phyloP scores from a whole-genome alignment of 2,113 vertebrate genomes.

The Fulica atra region DNA sequence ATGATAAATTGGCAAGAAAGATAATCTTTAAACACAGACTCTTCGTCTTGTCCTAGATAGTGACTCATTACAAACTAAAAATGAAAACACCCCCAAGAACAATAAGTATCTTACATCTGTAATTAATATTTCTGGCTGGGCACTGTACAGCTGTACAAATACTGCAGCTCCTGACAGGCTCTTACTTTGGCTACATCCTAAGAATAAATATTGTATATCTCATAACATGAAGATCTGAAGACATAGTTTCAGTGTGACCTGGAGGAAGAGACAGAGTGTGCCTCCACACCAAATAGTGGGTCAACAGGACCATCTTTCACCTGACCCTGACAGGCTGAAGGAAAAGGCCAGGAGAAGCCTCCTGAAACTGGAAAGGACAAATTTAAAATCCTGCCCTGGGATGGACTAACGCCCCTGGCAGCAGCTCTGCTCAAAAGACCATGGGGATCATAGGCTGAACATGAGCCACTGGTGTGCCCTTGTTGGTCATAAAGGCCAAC shows the following conservation, averaged over 20 bases:
- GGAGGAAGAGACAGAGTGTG: background rate
- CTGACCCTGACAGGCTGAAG: background rate
- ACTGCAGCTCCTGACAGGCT: background rate
- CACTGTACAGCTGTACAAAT: conserved; percentile 6
- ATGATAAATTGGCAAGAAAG: background rate
- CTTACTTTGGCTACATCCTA: background rate
- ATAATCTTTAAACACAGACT: background rate
- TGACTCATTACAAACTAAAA: background rate
- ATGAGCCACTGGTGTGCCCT: background rate
- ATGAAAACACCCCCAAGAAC: background rate
- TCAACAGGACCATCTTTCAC: background rate
- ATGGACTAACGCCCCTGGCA: background rate
- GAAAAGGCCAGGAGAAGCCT: background rate
- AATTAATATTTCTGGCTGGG: background rate
- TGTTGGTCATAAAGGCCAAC: background rate
- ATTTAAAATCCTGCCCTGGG: background rate
- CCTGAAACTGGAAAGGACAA: background rate
- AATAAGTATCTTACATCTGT: background rate
- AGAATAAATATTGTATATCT: background rate
- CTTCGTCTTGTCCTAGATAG: background rate
- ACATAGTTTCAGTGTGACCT: background rate
- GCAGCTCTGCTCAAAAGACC: background rate
- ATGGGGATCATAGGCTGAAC: background rate
- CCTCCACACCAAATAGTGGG: background rate
- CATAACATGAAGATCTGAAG: background rate